A percentile compares a stretch with the other conserved stretches of the same genome.
Evolutionary conservation across 2,113 vertebrate species (phyloP).

Genomic region (Rhegmatorhina hoffmannsi): DNA sequence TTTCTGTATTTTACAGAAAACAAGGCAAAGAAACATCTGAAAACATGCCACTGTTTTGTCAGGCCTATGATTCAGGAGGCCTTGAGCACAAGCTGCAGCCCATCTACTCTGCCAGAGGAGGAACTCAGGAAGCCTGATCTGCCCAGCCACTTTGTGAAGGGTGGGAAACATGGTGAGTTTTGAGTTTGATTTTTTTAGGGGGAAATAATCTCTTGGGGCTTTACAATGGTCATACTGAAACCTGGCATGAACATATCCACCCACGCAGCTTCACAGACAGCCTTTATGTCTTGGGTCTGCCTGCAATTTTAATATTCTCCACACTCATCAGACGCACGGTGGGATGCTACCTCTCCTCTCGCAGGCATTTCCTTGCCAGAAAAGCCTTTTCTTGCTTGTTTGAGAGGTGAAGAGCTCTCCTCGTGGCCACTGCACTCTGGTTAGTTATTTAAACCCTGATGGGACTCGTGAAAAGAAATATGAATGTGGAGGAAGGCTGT

Average conservation of each 20-base stretch:
- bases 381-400: not conserved
- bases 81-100: not conserved
- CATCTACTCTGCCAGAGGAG: not conserved
- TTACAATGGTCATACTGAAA: not conserved
- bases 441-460: not conserved
- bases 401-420: not conserved
- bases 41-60: not conserved
- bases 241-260: not conserved
- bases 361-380: not conserved
- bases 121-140: not conserved
- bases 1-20: not conserved
- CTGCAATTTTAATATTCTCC: not conserved
- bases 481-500: not conserved
- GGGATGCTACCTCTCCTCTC: not conserved
- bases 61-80: not conserved
- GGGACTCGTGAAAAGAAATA: not conserved
- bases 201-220: not conserved
- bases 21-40: not conserved
- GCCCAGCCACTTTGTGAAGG: not conserved
- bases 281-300: accelerated
- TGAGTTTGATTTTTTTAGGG: not conserved
- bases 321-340: accelerated
- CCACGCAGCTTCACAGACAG: not conserved
- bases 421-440: accelerated
- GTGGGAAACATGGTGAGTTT: not conserved